Conservation (phyloP, 2,113 vertebrate species). For the Carettochelys insculpta region DNA sequence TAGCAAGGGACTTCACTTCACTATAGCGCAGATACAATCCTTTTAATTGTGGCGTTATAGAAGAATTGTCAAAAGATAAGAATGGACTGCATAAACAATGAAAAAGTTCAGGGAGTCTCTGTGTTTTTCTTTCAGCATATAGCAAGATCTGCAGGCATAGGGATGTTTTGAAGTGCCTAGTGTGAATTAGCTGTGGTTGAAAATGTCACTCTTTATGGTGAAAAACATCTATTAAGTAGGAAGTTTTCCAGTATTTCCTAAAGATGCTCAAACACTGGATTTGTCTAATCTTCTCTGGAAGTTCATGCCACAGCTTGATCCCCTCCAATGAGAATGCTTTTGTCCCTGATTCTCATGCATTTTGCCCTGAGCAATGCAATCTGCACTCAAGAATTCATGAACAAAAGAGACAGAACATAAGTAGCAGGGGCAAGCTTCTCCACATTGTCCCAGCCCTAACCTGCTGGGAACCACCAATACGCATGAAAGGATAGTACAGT, state of each 20-base stretch:
- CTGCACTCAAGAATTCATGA: not conserved
- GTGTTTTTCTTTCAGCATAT: not conserved
- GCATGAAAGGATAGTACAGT: not conserved
- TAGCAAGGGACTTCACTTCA: too few relatives aligned
- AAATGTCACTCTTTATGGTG: not conserved
- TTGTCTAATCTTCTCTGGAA: not conserved
- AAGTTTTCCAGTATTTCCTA: not conserved
- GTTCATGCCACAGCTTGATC: not conserved
- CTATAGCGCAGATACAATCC: too few relatives aligned
- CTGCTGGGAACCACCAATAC: conserved; percentile 7
- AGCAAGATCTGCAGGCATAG: not conserved
- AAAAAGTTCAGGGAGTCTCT: not conserved
- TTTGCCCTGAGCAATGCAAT: not conserved
- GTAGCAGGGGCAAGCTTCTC: not conserved
- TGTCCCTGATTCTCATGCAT: not conserved
- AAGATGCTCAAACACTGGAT: not conserved
- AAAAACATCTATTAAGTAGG: too few relatives aligned
- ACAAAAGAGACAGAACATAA: not conserved
- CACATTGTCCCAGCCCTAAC: not conserved
- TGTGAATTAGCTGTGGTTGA: not conserved
- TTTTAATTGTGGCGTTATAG: too few relatives aligned
- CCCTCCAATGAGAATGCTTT: not conserved
- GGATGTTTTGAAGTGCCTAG: not conserved
- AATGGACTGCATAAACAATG: too few relatives aligned
- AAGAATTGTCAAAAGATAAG: too few relatives aligned